A percentile compares a stretch with the other conserved stretches of the same genome.
Conservation (phyloP, 1,140 invertebrate species). For the Goniozus legneri region DNA sequence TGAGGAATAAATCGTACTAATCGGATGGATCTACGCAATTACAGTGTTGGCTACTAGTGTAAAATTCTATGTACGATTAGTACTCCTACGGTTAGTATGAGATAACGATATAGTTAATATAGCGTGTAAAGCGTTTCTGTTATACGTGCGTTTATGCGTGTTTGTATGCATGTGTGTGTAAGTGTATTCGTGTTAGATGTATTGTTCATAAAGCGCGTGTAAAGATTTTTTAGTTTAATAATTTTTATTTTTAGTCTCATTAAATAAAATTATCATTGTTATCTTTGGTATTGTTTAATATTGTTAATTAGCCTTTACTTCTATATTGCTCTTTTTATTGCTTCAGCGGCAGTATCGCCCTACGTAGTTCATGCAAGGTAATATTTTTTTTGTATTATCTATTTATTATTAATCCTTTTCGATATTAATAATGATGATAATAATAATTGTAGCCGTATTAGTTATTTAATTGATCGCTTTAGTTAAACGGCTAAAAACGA, state of each 20-base stretch:
- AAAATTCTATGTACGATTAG: slow-evolving; percentile 47
- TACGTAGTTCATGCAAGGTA: slow-evolving; percentile 47
- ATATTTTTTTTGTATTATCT: slow-evolving; percentile 17
- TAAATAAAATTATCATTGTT: too few species aligned
- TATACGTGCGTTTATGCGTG: slow-evolving; percentile 18
- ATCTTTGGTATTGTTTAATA: too few species aligned
- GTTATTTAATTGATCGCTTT: not conserved
- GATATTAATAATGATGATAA: slow-evolving; percentile 10
- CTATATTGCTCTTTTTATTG: slow-evolving; percentile 53
- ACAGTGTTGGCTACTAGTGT: slow-evolving; percentile 45
- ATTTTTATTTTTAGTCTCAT: slow-evolving; percentile 23
- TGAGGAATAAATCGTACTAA: slow-evolving; percentile 13
- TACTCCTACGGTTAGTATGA: slow-evolving; percentile 50
- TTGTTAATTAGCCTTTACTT: slow-evolving; percentile 35
- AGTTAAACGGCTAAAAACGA: too few species aligned
- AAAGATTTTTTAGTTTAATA: slow-evolving; percentile 13
- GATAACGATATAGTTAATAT: slow-evolving; percentile 34
- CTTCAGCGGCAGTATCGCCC: slow-evolving; percentile 42
- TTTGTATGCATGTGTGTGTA: slow-evolving; percentile 12
- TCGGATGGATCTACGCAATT: slow-evolving; percentile 36
- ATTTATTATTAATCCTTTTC: slow-evolving; percentile 7
- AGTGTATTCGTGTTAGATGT: slow-evolving; percentile 8
- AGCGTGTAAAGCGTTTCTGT: slow-evolving; percentile 13
- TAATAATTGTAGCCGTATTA: not conserved
- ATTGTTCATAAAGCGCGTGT: not conserved